These are phyloP conservation scores for Pseudococcus viburni DNA, from an alignment of 2,888 invertebrate species.

Conservation along the genomic window DNA sequence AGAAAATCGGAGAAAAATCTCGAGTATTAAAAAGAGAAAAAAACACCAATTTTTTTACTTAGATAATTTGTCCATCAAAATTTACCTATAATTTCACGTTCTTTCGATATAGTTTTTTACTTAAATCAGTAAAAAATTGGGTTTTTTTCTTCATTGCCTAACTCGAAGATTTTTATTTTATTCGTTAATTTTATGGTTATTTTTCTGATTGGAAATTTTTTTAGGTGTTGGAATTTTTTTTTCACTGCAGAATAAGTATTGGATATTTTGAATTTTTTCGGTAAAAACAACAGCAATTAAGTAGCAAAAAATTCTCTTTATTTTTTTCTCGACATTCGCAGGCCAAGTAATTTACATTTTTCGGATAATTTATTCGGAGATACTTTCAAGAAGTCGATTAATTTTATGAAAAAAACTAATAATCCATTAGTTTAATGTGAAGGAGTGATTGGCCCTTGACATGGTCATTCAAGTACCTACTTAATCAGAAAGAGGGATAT, in stretches of 20 bases:
- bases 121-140: no score
- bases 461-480: background rate
- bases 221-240: background rate
- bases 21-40: no score
- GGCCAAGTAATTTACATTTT: conserved; percentile 2
- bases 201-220: background rate
- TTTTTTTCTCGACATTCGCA: background rate
- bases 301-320: background rate
- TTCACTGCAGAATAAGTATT: background rate
- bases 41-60: no score
- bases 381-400: background rate
- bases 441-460: background rate
- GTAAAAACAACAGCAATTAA: background rate
- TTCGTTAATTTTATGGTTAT: background rate
- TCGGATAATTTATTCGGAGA: background rate
- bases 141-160: background rate
- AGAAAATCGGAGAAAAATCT: no score
- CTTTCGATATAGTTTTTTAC: no score
- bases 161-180: background rate
- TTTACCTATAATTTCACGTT: no score
- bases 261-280: background rate
- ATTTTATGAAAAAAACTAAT: background rate
- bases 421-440: background rate
- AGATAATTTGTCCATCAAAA: no score
- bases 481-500: no score